Base-by-base conservation (phyloP, 2,888 invertebrate genomes). In the Erebia epiphron region DNA sequence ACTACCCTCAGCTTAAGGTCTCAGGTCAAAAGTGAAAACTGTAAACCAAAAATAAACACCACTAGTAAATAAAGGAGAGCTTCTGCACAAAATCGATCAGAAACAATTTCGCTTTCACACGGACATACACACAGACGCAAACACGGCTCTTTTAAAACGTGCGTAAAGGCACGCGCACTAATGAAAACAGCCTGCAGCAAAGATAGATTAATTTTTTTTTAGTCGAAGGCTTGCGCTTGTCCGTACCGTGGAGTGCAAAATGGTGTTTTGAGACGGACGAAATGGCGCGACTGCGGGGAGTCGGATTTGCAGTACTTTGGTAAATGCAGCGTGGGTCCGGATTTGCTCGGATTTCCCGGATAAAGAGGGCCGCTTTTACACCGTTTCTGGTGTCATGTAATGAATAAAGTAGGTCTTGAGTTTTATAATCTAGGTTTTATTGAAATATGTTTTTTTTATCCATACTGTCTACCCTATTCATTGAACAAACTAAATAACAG, bases 261-360 rank as follows among this genome's bases (percentile, higher is more conserved):
- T 84, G 87, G 75, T 92, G 91, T 92, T 85, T 81, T 77, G 82
- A 82, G 82, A 81, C 78, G 83, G 80, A 84, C 86, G 84, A 88
- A 89, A 89, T 84, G 83, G 81, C 83, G 78, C 75, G 81, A 78
- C 83, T 77, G 82, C 82, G 83, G 87, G 85, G 83, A 82, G 81
- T 77, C 80, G 76, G 72, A 74, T 75, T 79, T 78, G 76, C 82
- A 86, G 86, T 90, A 89, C 91, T 91, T 86, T 88, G 84, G 83
- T 87, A 88, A 92, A 92, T 88, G 85, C 90, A 82, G 76, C 81
- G 81, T 81, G 83, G 76, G 89, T 85, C 87, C 90, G 91, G 91
- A 91, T 92, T 91, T 87, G 82, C 80, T 82, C 80, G 80, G 79
- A 81, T 82, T 80, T 77, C 75, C 79, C 78, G 86, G 84, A 85